Base-by-base conservation (phyloP, 1,140 invertebrate genomes). In the Dufourea novaeangliae region DNA sequence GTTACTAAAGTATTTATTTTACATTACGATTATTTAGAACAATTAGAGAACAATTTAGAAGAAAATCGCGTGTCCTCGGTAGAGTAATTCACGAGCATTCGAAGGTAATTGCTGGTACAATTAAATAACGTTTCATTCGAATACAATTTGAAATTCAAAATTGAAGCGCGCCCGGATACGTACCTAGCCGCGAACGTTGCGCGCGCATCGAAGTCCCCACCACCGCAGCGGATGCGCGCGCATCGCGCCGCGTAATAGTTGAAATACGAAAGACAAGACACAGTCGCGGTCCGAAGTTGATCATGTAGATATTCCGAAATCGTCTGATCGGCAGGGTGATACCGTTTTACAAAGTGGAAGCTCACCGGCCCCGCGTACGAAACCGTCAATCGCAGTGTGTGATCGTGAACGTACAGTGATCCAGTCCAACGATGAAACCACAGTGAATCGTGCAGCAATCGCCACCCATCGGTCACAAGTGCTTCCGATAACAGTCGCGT, bases 211-310 rank as follows among this genome's bases (percentile, higher is more conserved):
- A 11, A 6, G 17, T 25, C 25, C 54, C 61, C 72, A 76, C 83
- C 56, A 46, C 67, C 68, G 71, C 67, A 12, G 22, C 27, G 17
- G 1, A n/a, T 87, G 86, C 84, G 83, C 80, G 61, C 80, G 85
- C 81, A 79, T 56, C n/a, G 20, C 77, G 57, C 82, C 87, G 89
- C 90, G 87, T 80, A 89, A 91, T 86, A 91, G 79, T 80, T 86
- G 90, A 91, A 90, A 88, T 91, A 89, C 88, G 88, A 91, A 90
- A 91, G 46, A 6, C 86, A 91, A 50, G 87, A 80, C 88, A 87
- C 72, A 82, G 80, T 82, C 70, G 63, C 62, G 82, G 52, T 80
- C 39, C 61, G 86, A 83, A 87, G 82, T 84, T 80, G 84, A 89
- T 89, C 78, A 62, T 68, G 79, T 82, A 82, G 74, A 87, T 82